Evolutionary conservation across 1,140 invertebrate species (phyloP).

Genomic region (Drosophila seguyi): DNA sequence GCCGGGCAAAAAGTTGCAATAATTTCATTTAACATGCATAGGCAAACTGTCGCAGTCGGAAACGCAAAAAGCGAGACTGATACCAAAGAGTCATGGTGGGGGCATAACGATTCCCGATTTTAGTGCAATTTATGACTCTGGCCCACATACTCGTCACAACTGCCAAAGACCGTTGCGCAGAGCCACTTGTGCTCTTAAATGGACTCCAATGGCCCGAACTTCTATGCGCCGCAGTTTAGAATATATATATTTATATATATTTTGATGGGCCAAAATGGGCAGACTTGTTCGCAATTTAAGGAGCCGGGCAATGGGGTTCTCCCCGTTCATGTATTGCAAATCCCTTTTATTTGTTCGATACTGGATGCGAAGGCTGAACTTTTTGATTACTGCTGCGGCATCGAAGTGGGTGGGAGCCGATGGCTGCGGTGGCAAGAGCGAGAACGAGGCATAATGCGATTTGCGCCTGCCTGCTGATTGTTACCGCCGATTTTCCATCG

Average conservation of each 20-base stretch:
- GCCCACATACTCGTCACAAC: constrained; percentile 69
- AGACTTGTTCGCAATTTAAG: constrained; percentile 23
- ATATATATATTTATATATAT: constrained; percentile 20
- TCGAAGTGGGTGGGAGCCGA: constrained; percentile 15
- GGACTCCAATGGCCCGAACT: constrained; percentile 17
- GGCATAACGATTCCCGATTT: constrained; percentile 42
- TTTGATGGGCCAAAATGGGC: not conserved
- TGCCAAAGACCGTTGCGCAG: constrained; percentile 68
- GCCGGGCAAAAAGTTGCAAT: constrained; percentile 61
- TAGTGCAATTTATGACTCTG: constrained; percentile 70
- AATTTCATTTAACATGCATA: constrained; percentile 81
- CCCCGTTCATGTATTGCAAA: constrained; percentile 33
- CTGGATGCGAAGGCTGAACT: constrained; percentile 41
- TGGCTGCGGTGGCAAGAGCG: not conserved
- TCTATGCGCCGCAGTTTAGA: constrained; percentile 20
- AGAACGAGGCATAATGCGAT: constrained; percentile 60
- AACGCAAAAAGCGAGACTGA: constrained; percentile 17
- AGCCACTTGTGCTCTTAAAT: constrained; percentile 50
- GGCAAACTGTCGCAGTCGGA: constrained; percentile 49
- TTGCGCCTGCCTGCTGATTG: constrained; percentile 62
- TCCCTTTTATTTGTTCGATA: constrained; percentile 22
- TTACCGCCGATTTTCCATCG: constrained; percentile 56
- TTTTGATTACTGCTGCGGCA: constrained; percentile 66
- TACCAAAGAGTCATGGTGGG: constrained; percentile 10
- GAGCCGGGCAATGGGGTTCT: constrained; percentile 1